phyloP scores from a whole-genome alignment of 2,888 invertebrate species.

The Pilophorus perplexus region DNA sequence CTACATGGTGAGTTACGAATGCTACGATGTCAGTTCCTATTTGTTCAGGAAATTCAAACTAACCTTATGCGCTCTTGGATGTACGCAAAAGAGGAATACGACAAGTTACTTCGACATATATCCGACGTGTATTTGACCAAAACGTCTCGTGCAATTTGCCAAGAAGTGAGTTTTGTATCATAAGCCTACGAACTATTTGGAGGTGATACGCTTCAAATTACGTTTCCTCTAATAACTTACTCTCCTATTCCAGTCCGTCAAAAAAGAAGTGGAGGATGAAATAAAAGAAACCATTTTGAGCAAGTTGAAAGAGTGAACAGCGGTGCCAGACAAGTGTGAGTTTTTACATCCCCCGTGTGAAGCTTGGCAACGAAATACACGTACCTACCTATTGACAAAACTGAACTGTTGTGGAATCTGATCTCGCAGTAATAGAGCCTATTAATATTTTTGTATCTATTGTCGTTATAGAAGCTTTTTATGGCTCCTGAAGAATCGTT shows the following conservation, averaged over 20 bases:
- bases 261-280: slow-evolving; percentile 23
- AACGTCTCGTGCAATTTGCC: background rate
- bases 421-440: too few species aligned
- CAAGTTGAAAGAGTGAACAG: slow-evolving; percentile 8
- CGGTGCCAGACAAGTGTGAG: too few species aligned
- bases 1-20: too few species aligned
- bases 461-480: too few species aligned
- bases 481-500: too few species aligned
- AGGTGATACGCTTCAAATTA: too few species aligned
- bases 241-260: background rate
- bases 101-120: background rate
- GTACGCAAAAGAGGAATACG: background rate
- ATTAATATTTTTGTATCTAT: too few species aligned
- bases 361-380: too few species aligned
- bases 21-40: background rate
- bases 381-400: too few species aligned
- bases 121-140: background rate
- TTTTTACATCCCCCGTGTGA: too few species aligned
- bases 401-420: too few species aligned
- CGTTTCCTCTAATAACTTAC: background rate
- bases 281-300: slow-evolving; percentile 4
- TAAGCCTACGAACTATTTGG: too few species aligned
- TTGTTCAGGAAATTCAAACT: background rate
- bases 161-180: background rate
- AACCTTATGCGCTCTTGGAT: slow-evolving; percentile 11